Percentiles rank a stretch among this genome's conserved stretches.
Evolutionary conservation across 2,888 invertebrate genomes (phyloP).

Genomic region (Xylocampa areola): DNA sequence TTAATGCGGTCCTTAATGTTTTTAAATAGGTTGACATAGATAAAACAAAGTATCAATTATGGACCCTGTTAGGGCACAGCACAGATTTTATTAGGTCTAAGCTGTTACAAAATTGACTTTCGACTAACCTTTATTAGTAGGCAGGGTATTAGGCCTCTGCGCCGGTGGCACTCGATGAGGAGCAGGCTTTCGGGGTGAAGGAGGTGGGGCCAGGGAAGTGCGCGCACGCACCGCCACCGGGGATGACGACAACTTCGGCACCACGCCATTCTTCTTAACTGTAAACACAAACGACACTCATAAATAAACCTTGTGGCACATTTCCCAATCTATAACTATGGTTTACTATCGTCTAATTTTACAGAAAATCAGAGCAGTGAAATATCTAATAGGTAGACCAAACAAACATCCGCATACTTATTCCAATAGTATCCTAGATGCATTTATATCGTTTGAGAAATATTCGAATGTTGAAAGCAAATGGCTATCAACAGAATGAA

Average conservation of each 20-base stretch:
- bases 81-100: not conserved
- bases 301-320: constrained; percentile 11
- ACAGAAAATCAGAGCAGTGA: not conserved
- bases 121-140: constrained; percentile 81
- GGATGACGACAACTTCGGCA: constrained; percentile 83
- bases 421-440: constrained; percentile 5
- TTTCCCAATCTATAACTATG: too few species aligned
- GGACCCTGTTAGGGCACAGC: too few species aligned
- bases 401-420: constrained; percentile 3
- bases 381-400: not conserved
- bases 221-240: constrained; percentile 84
- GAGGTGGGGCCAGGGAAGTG: constrained; percentile 79
- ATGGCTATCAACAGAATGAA: constrained; percentile 22
- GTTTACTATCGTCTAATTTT: too few species aligned
- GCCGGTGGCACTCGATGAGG: constrained; percentile 77
- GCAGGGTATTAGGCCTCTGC: constrained; percentile 83
- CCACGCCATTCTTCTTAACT: constrained; percentile 88
- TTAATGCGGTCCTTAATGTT: too few species aligned
- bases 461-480: constrained; percentile 21
- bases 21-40: too few species aligned
- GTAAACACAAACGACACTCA: constrained; percentile 58
- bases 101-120: constrained; percentile 22
- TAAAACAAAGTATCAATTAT: too few species aligned
- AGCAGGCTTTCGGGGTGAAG: constrained; percentile 83
- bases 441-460: constrained; percentile 30